Base-by-base conservation (phyloP, 35 echinoderm and acorn worm species). In the Nesometra sesokonis region DNA sequence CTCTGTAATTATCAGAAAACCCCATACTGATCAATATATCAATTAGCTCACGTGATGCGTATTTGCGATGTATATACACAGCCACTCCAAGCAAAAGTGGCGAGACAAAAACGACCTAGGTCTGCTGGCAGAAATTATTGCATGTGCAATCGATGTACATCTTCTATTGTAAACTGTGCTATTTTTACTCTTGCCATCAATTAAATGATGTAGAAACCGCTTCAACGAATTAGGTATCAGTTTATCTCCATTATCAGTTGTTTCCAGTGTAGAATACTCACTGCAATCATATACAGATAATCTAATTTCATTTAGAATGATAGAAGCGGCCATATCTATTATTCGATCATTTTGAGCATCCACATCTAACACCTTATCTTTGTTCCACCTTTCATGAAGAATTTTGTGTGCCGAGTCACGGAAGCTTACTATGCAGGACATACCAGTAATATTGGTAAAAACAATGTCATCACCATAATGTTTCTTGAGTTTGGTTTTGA, bases 311-410 rank as follows among this genome's bases (percentile, higher is more conserved):
- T 78, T 85, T 33, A 67, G 81, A 57, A 85, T 0, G 47, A 84
- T 90, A 21, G 35, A 85, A 39, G 82, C 81, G 37, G 77, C 82
- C 82, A 84, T 85, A 78, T 85, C 81, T 85, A 84, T 88, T 85
- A 85, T 85, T 4, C 35, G 35, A 85, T 79, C 78, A 79, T 32
- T 79, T 29, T 79, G 78, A 29, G 29, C n/a, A n/a, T 29, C 33
- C 29, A 32, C 78, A 79, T 79, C 78, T 7, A 79, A 29, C 78
- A 79, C 78, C 78, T 79, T 79, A 29, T 79, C 78, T 30, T 27
- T 79, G 8, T 30, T 79, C 78, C 78, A 79, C 33, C 33, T 79
- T 79, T 29, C 9, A 13, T 8, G 78, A 29, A n/a, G n/a, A n/a
- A 32, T 30, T 79, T 29, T 32, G 8, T 27, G 29, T 27, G 78